phyloP scores from a whole-genome alignment of 2,113 vertebrate species.

The Python bivittatus region DNA sequence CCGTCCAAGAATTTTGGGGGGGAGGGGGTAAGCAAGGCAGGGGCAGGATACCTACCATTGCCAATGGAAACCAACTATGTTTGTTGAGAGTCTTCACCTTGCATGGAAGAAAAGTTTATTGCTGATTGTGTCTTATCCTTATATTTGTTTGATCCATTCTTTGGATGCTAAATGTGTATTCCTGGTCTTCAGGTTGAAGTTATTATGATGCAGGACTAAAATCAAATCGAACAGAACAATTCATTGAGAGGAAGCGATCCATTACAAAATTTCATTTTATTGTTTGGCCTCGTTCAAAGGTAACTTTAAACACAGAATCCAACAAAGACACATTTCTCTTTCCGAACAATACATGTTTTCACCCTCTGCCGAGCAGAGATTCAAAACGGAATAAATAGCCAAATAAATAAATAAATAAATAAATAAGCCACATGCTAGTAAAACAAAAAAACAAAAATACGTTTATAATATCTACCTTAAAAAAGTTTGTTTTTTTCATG shows the following conservation, averaged over 20 bases:
- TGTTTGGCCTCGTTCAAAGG: background rate
- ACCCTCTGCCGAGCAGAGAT: background rate
- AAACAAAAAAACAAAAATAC: background rate
- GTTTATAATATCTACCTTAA: background rate
- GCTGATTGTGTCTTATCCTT: background rate
- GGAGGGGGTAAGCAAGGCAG: background rate
- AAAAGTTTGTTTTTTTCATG: background rate
- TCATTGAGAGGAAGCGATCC: background rate
- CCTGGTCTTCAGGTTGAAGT: background rate
- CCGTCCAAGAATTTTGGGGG: background rate
- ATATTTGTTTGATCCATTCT: background rate
- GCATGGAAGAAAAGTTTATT: background rate
- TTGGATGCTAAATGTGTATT: background rate
- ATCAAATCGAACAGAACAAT: background rate
- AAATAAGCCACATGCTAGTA: background rate
- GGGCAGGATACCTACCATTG: background rate
- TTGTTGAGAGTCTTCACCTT: background rate
- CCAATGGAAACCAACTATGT: background rate
- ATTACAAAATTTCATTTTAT: background rate
- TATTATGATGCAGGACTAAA: background rate
- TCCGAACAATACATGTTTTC: background rate
- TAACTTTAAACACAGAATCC: background rate
- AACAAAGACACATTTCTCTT: background rate
- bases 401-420: slow-evolving; percentile 9
- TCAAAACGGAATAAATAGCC: slow-evolving; percentile 3